Evolutionary conservation across 2,888 invertebrate genomes (phyloP).

Genomic region (Chymomyza fuscimana): DNA sequence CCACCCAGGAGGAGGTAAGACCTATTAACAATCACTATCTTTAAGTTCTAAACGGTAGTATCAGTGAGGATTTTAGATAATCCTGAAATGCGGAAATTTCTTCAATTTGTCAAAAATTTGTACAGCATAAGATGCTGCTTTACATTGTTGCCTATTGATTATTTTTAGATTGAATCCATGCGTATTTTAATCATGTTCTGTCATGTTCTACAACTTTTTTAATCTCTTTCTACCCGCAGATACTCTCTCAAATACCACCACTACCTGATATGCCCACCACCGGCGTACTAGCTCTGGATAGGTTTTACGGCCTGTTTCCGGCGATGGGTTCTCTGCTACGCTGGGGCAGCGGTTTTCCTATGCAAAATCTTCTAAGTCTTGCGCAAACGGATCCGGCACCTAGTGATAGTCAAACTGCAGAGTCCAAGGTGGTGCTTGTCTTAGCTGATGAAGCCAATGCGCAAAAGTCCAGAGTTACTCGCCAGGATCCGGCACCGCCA

Average conservation of each 20-base stretch:
- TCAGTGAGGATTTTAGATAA: no score
- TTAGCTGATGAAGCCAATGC: constrained; percentile 67
- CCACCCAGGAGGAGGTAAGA: neutral
- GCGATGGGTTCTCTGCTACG: constrained; percentile 58
- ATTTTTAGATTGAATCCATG: no score
- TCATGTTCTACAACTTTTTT: neutral
- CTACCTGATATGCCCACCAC: constrained; percentile 17
- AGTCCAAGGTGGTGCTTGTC: constrained; percentile 72
- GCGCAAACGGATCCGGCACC: constrained; percentile 13
- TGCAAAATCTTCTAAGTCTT: constrained; percentile 48
- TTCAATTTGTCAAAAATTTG: no score
- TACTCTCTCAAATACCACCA: constrained; percentile 53
- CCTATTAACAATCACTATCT: neutral
- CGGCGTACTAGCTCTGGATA: constrained; percentile 43
- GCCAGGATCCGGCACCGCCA: constrained; percentile 41
- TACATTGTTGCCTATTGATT: no score
- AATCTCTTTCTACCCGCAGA: constrained; percentile 36
- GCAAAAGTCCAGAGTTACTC: constrained; percentile 41
- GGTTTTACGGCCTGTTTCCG: constrained; percentile 56
- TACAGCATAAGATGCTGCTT: no score
- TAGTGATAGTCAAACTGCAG: constrained; percentile 34
- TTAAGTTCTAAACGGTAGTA: no score
- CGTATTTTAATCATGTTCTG: no score
- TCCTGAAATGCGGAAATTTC: no score
- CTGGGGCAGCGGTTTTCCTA: constrained; percentile 59